Evolutionary conservation across 2,888 invertebrate species (phyloP), one percentile per base, ranked within the genome.

Genomic region (Euzetes globulus): DNA sequence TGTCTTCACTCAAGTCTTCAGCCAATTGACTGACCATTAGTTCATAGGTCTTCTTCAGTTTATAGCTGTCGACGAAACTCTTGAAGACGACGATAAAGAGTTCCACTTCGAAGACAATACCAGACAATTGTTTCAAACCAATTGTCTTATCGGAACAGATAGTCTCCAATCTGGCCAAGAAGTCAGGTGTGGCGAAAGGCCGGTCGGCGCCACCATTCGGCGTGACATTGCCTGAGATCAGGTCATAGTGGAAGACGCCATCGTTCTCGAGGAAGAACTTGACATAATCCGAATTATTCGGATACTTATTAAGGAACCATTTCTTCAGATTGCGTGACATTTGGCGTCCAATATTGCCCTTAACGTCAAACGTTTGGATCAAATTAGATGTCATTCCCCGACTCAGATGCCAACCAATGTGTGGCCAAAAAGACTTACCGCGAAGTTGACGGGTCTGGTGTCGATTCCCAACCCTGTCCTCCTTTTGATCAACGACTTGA

Each of bases 241-340:
- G n/a, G 25, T 52, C 52, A n/a, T 52, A 52, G 19, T 19, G 3
- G 25, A 52, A 52, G 52, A 52, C 25, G 2, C 7, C 6, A 7
- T 52, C 52, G 25, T 52, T 52, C 25, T 52, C 52, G 9, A 52
- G 52, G n/a, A 52, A 52, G 52, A 52, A 52, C 52, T 52, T 52
- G 1, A 52, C 52, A 13, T 52, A 52, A 52, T 52, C 52, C 25
- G 52, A 52, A 19, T 25, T 52, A 52, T 52, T 52, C 19, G 52
- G 52, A 13, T 52, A 52, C 13, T 52, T 52, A 19, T 52, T 25
- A n/a, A 52, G 25, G n/a, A 52, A 52, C 52, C 52, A 52, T 52
- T 52, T 52, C 52, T 52, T 52, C 19, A 45, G 45, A 45, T 45
- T n/a, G n/a, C n/a, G n/a, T n/a, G n/a, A n/a, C 33, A 33, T 33